Base-by-base conservation (phyloP, 2,888 invertebrate genomes). In the Gymnosoma rotundatum region DNA sequence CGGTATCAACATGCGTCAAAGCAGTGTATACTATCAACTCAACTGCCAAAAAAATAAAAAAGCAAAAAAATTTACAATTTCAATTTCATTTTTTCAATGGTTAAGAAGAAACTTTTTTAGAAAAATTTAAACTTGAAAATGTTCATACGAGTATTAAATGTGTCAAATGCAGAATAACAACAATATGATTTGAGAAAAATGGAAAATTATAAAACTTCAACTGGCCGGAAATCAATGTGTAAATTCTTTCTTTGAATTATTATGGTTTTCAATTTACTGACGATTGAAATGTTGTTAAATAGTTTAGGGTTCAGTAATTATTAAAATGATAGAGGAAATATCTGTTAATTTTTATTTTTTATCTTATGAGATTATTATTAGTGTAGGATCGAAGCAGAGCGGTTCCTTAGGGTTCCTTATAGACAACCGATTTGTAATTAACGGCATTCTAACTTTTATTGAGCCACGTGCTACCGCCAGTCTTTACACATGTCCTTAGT, bases 281-380 rank as follows among this genome's bases (percentile, higher is more conserved):
- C 80, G 67, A 69, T 63, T 74, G 67, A 75, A 69, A 60, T 72
- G 74, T 74, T 69, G 67, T 73, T 74, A 69, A 74, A 69, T n/a
- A n/a, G n/a, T n/a, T n/a, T n/a, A n/a, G n/a, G 74, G 67, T 73
- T 60, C 20, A n/a, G 8, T 56, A 38, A 38, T 38, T 4, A 32
- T 32, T 32, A 4, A 32, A 32, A 4, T 32, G 25, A 5, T 32
- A 5, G 25, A 32, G 25, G 25, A 32, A 5, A 32, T 32, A 32
- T 4, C n/a, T n/a, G n/a, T n/a, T n/a, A n/a, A n/a, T n/a, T 25
- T 25, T 25, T 25, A 25, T 25, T 4, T 25, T 25, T 25, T 25
- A 25, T 2, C 25, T 4, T 25, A 25, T 25, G 25, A 25, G 2
- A 25, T 25, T 2, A 25, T 2, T 25, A 25, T 25, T 2, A 25